A percentile compares a stretch with the other conserved stretches of the same genome.
Conservation (phyloP, 2,797 vertebrate species). For the Channallabes apus region DNA sequence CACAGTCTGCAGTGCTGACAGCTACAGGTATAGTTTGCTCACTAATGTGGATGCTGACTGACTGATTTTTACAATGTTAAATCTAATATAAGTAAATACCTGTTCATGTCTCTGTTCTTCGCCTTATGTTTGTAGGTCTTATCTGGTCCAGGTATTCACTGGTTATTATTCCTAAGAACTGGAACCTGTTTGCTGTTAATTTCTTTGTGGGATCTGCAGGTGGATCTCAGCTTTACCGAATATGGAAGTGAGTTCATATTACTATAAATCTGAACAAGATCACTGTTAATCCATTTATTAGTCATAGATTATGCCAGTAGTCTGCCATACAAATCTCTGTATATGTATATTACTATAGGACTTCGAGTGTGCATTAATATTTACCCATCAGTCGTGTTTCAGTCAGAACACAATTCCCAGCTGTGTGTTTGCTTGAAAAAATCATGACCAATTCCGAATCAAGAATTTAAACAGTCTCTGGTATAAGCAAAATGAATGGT, state of each 20-base stretch:
- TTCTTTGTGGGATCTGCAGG: conserved; percentile 93
- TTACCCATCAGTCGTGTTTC: background rate
- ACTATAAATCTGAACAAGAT: background rate
- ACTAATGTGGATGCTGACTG: background rate
- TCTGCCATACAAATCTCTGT: background rate
- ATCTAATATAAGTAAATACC: background rate
- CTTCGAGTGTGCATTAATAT: background rate
- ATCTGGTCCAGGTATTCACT: conserved; percentile 98
- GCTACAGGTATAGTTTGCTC: conserved; percentile 83
- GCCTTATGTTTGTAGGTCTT: conserved; percentile 76
- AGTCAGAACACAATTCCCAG: background rate
- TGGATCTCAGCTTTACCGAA: conserved; percentile 87
- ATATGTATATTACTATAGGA: background rate
- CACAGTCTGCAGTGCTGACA: conserved; percentile 89
- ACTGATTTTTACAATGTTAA: background rate
- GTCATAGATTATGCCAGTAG: background rate
- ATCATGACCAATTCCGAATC: background rate
- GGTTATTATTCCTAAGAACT: conserved; percentile 98
- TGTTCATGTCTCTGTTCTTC: background rate
- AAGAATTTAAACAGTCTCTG: background rate
- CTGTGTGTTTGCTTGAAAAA: background rate
- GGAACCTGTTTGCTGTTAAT: conserved; percentile 96
- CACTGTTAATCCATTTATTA: background rate
- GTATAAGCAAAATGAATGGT: background rate
- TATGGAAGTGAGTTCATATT: conserved; percentile 83